Evolutionary conservation across 1,140 invertebrate species (phyloP).

Genomic region (Planococcus citri): DNA sequence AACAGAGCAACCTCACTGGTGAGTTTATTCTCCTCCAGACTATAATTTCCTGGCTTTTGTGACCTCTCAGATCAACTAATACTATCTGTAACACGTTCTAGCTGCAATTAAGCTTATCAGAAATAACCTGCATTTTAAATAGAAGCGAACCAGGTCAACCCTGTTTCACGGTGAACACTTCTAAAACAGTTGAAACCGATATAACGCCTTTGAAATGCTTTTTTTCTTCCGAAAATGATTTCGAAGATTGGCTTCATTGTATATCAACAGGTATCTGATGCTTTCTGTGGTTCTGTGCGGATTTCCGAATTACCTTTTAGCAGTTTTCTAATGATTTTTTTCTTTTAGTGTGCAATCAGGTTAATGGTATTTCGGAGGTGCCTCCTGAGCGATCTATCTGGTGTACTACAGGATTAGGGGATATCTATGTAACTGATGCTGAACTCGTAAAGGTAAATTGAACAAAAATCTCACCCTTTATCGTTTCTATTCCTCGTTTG

Average conservation of each 20-base stretch:
- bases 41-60: conserved; percentile 4
- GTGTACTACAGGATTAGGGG: conserved; percentile 62
- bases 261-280: conserved; percentile 50
- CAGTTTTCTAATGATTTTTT: too few relatives aligned
- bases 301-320: too few relatives aligned
- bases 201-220: conserved; percentile 47
- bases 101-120: conserved; percentile 48
- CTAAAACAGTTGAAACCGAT: conserved; percentile 40
- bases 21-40: conserved; percentile 21
- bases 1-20: background rate
- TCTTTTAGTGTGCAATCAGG: background rate
- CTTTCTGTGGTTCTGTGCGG: conserved; percentile 28
- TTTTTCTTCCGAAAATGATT: conserved; percentile 62
- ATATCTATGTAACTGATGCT: conserved; percentile 67
- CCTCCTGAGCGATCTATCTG: conserved; percentile 59
- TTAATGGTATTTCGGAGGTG: conserved; percentile 33
- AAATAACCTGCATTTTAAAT: conserved; percentile 58
- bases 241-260: conserved; percentile 75
- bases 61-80: too few relatives aligned
- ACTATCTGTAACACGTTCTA: conserved; percentile 30
- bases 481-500: background rate
- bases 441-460: conserved; percentile 38
- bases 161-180: conserved; percentile 54
- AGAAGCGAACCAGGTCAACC: conserved; percentile 64
- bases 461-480: too few relatives aligned